A percentile compares a stretch with the other conserved stretches of the same genome.
Evolutionary conservation across 2,797 vertebrate species (phyloP).

Genomic region (Amblyraja radiata): DNA sequence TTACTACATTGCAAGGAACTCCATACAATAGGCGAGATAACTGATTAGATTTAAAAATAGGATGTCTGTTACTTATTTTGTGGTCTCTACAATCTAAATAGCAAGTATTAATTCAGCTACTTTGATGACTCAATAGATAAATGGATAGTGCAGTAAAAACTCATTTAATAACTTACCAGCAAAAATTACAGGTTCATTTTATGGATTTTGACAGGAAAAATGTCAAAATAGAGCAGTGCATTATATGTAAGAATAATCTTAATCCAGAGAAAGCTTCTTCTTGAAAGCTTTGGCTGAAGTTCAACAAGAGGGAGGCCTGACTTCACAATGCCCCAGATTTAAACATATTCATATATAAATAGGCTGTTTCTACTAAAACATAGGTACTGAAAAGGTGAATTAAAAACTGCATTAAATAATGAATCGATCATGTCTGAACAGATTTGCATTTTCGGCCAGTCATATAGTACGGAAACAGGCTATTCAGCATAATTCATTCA

Average conservation of each 20-base stretch:
- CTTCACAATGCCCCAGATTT: not conserved
- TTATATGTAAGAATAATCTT: not conserved
- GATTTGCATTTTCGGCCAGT: no score
- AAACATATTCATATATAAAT: not conserved
- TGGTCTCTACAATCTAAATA: not conserved
- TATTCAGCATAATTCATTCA: no score
- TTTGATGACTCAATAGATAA: not conserved
- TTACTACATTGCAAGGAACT: not conserved
- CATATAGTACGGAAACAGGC: not conserved
- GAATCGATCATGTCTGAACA: not conserved
- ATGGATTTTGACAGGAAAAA: not conserved
- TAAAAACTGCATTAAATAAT: not conserved
- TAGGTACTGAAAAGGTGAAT: not conserved
- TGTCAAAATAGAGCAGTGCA: not conserved
- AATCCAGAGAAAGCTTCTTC: not conserved
- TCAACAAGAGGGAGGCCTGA: not conserved
- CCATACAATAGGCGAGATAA: not conserved
- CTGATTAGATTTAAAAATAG: conserved; percentile 34
- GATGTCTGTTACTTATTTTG: conserved; percentile 25
- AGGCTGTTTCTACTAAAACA: not conserved
- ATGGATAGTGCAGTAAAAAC: not conserved
- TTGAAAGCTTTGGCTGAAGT: no score
- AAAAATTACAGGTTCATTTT: not conserved
- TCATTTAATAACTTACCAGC: no score
- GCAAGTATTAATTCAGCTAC: not conserved